These are phyloP conservation scores for Sarotherodon lohbergeri DNA, from an alignment of 2,113 vertebrate genomes.

Conservation along the genomic window DNA sequence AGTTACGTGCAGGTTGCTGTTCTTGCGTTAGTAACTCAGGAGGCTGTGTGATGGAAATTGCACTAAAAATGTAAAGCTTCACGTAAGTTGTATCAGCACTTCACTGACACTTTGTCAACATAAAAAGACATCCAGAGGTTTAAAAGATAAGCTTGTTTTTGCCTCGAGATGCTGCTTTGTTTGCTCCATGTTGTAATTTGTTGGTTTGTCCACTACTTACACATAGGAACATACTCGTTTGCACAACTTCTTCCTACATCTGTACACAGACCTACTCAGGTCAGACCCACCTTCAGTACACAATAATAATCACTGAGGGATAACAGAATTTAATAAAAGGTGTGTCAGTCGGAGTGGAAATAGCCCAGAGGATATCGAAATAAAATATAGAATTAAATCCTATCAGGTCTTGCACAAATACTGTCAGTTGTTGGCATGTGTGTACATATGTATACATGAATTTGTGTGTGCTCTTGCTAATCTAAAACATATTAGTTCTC, in stretches of 20 bases:
- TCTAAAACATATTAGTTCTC: slow-evolving; percentile 8
- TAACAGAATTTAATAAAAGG: slow-evolving; percentile 1
- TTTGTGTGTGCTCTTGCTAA: background rate
- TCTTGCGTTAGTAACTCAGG: background rate
- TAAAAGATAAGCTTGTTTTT: background rate
- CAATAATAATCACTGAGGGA: background rate
- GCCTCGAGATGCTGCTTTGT: background rate
- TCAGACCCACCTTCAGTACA: slow-evolving; percentile 15
- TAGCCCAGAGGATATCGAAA: background rate
- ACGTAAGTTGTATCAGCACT: background rate
- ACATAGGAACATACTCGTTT: background rate
- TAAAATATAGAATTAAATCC: background rate
- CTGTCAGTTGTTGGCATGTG: background rate
- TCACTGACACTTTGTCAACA: background rate
- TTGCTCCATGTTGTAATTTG: slow-evolving; percentile 13
- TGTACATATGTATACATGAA: background rate
- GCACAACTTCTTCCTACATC: background rate
- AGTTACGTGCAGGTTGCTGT: background rate
- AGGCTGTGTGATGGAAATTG: background rate
- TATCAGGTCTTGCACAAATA: background rate
- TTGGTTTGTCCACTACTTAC: background rate
- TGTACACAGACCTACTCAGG: background rate
- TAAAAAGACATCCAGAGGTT: background rate
- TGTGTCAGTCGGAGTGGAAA: background rate
- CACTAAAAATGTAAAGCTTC: background rate